Percentiles rank a stretch among this genome's conserved stretches.
These are phyloP conservation scores for Iphiclides podalirius DNA, from an alignment of 2,888 invertebrate genomes.

Conservation along the genomic window DNA sequence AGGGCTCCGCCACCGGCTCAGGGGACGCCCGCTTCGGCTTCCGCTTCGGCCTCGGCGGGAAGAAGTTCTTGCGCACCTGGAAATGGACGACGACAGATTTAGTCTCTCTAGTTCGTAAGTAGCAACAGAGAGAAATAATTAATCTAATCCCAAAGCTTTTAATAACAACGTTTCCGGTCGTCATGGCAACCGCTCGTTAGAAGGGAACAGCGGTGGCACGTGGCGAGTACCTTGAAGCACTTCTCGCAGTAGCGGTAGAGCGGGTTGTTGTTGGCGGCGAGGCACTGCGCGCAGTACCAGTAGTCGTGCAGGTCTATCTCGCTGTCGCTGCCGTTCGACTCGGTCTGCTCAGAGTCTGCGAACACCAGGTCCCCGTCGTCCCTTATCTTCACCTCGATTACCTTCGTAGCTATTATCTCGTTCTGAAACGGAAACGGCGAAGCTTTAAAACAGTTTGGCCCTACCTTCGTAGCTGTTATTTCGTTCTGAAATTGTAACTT, in stretches of 20 bases:
- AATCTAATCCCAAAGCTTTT: too few species aligned
- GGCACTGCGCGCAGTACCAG: constrained; percentile 83
- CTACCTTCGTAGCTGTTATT: too few species aligned
- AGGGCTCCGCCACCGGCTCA: constrained; percentile 3
- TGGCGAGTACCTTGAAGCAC: constrained; percentile 85
- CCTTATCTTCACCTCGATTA: constrained; percentile 56
- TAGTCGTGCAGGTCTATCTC: constrained; percentile 81
- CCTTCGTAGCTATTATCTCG: constrained; percentile 63
- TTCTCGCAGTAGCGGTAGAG: constrained; percentile 84
- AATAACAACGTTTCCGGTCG: too few species aligned
- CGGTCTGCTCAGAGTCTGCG: constrained; percentile 68
- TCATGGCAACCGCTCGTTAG: too few species aligned
- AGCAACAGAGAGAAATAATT: too few species aligned
- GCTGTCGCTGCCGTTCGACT: constrained; percentile 57
- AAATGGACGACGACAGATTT: too few species aligned
- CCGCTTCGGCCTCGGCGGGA: constrained; percentile 83
- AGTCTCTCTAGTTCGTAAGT: too few species aligned
- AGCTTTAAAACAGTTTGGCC: too few species aligned
- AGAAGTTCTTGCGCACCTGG: constrained; percentile 84
- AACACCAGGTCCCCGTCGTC: constrained; percentile 62
- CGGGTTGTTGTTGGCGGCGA: constrained; percentile 81
- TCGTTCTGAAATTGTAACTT: too few species aligned
- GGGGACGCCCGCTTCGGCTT: constrained; percentile 45
- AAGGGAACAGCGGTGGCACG: neutral
- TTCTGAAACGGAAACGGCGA: too few species aligned